Conservation (phyloP, 2,888 invertebrate genomes). For the Ecdyonurus torrentis region DNA sequence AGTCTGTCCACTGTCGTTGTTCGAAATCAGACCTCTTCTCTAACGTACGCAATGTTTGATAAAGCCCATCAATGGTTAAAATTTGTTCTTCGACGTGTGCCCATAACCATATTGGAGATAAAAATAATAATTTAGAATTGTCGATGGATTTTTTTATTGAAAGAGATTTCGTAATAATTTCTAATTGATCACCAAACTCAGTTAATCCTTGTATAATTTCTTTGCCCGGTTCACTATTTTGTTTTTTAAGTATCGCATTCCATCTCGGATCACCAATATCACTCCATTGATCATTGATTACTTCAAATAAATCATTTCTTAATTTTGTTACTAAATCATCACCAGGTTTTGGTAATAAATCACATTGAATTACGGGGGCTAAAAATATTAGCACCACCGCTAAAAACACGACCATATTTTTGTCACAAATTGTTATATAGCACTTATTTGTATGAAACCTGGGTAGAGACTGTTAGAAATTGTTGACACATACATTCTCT, state of each 20-base stretch:
- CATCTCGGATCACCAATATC: constrained; percentile 30
- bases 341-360: constrained; percentile 9
- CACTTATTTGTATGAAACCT: too few species aligned
- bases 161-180: constrained; percentile 18
- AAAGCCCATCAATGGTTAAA: constrained; percentile 43
- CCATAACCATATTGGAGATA: constrained; percentile 38
- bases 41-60: constrained; percentile 46
- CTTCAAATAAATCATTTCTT: constrained; percentile 24
- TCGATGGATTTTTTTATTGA: constrained; percentile 16
- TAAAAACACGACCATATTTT: too few species aligned
- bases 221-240: constrained; percentile 26
- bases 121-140: constrained; percentile 8
- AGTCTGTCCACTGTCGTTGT: constrained; percentile 27
- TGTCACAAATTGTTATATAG: too few species aligned
- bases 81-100: constrained; percentile 40
- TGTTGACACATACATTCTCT: too few species aligned
- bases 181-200: constrained; percentile 34
- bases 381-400: too few species aligned
- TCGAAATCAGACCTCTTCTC: constrained; percentile 19
- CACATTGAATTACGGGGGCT: neutral
- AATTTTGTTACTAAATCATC: constrained; percentile 2
- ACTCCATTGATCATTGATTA: constrained; percentile 34
- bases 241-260: constrained; percentile 2
- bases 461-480: too few species aligned
- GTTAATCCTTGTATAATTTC: constrained; percentile 40